Conservation (phyloP, 2,797 vertebrate species). For the Amblyraja radiata region DNA sequence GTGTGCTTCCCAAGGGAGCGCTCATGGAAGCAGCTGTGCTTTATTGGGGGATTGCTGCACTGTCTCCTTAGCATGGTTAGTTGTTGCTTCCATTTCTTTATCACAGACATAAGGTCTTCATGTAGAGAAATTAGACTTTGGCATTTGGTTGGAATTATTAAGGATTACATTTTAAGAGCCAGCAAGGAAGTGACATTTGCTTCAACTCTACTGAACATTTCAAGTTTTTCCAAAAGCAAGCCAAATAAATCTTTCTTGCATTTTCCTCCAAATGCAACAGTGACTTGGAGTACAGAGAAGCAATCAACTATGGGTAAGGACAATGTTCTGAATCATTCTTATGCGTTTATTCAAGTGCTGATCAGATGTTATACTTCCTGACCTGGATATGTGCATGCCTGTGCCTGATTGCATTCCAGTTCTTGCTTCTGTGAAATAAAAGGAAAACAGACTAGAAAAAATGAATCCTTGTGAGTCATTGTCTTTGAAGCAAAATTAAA, state of each 20-base stretch:
- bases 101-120: background rate
- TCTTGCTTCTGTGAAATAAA: constrained; percentile 14
- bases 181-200: background rate
- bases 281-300: constrained; percentile 77
- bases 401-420: background rate
- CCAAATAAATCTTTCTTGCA: constrained; percentile 32
- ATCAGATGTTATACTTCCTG: background rate
- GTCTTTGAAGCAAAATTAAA: background rate
- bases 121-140: background rate
- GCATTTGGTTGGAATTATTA: background rate
- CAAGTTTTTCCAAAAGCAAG: background rate
- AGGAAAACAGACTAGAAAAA: background rate
- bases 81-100: background rate
- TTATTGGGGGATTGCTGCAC: background rate
- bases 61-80: background rate
- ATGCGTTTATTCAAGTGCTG: constrained; percentile 41
- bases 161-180: background rate
- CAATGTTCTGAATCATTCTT: constrained; percentile 40
- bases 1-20: background rate
- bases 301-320: constrained; percentile 67
- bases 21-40: background rate
- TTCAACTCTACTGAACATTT: background rate
- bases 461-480: background rate
- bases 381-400: constrained; percentile 1
- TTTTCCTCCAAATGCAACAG: constrained; percentile 54